Base-by-base conservation (phyloP, 2,888 invertebrate genomes). In the Netelia virgata region DNA sequence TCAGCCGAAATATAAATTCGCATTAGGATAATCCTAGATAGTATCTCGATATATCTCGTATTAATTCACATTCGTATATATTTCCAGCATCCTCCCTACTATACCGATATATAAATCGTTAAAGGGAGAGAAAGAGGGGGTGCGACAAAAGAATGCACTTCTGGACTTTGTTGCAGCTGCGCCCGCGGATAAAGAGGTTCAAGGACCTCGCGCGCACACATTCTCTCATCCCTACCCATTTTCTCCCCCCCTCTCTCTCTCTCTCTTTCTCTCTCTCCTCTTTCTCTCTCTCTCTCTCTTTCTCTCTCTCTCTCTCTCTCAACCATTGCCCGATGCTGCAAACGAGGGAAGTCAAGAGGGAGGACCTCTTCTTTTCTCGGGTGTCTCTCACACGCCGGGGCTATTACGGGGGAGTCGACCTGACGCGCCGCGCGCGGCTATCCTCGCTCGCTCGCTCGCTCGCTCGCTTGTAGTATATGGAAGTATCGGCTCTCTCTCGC, bases 351-450 rank as follows among this genome's bases (percentile, higher is more conserved):
- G 28, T 53, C 63, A 63, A 61, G 36, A 57, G 85, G 87, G 87
- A 83, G 84, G 87, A 82, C 86, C 87, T 88, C 86, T 76, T 80
- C 76, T 61, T 70, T 57, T 57, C 61, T 72, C 74, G 68, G 57
- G 61, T 64, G 59, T 63, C 70, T 66, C 77, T 68, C 68, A 61
- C 74, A 78, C 70, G 20, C 43, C 61, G 63, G 43, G n/a, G 64
- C 69, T 53, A 61, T 82, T 82, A 82, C 73, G 82, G 82, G 82
- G 82, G 82, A 82, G 82, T 82, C 72, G 82, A 83, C 81, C 82
- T 69, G 85, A 85, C 88, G 86, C 87, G 87, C 85, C 87, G 82
- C 82, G 82, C 82, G 57, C 84, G 83, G 57, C 43, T 64, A 77
- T 82, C 57, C 59, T 72, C 70, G 72, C 18, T 41, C 61, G 50